Evolutionary conservation across 2,888 invertebrate species (phyloP).

Genomic region (Apamea anceps): DNA sequence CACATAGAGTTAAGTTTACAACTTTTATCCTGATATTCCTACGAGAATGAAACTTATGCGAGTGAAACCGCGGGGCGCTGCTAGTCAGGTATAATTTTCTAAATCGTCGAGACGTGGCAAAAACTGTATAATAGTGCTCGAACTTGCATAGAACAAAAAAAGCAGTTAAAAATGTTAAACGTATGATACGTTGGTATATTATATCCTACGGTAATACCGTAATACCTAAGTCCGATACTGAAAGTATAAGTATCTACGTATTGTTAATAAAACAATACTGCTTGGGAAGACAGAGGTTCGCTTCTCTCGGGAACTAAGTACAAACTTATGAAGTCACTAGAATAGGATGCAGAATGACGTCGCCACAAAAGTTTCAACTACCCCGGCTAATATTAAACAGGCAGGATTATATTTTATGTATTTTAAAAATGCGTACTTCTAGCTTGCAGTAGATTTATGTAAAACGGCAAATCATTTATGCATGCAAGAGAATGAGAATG

Average conservation of each 20-base stretch:
- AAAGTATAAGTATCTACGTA: no score
- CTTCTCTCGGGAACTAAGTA: not conserved
- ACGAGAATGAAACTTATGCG: no score
- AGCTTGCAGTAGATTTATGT: slow-evolving; percentile 6
- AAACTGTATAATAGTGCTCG: not conserved
- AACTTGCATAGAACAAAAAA: not conserved
- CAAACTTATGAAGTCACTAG: slow-evolving; percentile 25
- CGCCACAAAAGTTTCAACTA: slow-evolving; percentile 26
- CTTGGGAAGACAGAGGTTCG: not conserved
- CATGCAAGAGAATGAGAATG: not conserved
- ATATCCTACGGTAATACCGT: not conserved
- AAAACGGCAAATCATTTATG: not conserved
- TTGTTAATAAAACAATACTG: not conserved
- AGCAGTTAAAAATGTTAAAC: not conserved
- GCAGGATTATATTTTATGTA: not conserved
- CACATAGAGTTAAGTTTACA: no score
- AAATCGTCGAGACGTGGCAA: not conserved
- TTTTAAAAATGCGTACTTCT: slow-evolving; percentile 5
- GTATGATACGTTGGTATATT: not conserved
- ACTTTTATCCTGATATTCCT: no score
- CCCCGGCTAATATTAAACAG: slow-evolving; percentile 17
- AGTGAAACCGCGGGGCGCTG: no score
- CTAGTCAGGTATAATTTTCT: not conserved
- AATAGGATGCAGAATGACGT: slow-evolving; percentile 21
- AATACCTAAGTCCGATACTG: not conserved